Percentiles rank a stretch among this genome's conserved stretches.
Evolutionary conservation across 2,888 invertebrate genomes (phyloP).

Genomic region (Tiphia femorata): DNA sequence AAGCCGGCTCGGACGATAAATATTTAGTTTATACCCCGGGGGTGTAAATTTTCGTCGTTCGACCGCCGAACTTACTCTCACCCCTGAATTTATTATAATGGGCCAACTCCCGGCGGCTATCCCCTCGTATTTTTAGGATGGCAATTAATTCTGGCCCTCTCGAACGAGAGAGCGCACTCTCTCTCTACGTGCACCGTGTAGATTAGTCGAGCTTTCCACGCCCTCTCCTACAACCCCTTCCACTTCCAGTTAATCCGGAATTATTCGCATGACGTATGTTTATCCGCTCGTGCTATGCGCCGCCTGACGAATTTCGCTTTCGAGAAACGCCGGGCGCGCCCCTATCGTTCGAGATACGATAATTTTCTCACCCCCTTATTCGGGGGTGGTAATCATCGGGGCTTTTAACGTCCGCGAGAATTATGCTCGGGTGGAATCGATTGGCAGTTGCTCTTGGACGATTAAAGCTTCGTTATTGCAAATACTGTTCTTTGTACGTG

Average conservation of each 20-base stretch:
- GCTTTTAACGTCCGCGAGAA: too few species aligned
- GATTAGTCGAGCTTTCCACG: slow-evolving; percentile 32
- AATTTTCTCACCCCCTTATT: too few species aligned
- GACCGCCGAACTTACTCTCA: slow-evolving; percentile 34
- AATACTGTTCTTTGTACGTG: too few species aligned
- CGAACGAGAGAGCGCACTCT: slow-evolving; percentile 31
- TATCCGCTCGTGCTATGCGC: slow-evolving; percentile 6
- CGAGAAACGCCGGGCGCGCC: too few species aligned
- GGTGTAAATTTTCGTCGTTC: slow-evolving; percentile 38
- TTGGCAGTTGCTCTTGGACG: too few species aligned
- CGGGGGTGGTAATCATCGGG: too few species aligned
- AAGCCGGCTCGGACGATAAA: slow-evolving; percentile 42
- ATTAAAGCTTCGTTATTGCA: too few species aligned
- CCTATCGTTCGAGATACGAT: too few species aligned
- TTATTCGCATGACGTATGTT: slow-evolving; percentile 23
- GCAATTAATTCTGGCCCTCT: slow-evolving; percentile 48
- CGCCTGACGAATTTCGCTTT: too few species aligned
- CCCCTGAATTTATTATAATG: slow-evolving; percentile 54
- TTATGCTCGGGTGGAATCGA: too few species aligned
- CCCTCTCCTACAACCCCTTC: not conserved
- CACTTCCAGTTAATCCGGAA: slow-evolving; percentile 32
- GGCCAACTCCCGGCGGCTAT: too few species aligned
- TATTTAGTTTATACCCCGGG: slow-evolving; percentile 50
- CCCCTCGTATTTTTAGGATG: slow-evolving; percentile 56
- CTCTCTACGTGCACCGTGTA: slow-evolving; percentile 8